Evolutionary conservation across 2,113 vertebrate genomes (phyloP).

Genomic region (Rhinogobius similis): DNA sequence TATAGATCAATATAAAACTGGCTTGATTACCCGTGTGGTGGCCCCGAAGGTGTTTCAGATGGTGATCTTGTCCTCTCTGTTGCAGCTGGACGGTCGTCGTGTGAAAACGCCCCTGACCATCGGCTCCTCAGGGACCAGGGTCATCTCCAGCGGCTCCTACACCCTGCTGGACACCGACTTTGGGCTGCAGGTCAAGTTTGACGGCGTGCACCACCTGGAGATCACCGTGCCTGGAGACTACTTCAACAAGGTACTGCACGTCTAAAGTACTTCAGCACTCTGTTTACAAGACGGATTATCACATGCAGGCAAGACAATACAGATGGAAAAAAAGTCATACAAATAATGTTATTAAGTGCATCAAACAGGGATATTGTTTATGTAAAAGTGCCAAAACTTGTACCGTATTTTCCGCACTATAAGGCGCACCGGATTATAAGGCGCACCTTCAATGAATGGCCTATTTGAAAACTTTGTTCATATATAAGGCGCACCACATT

Average conservation of each 20-base stretch:
- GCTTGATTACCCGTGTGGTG: too few species aligned
- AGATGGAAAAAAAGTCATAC: too few species aligned
- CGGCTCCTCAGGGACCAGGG: conserved; percentile 53
- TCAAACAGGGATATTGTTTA: too few species aligned
- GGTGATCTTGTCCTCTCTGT: neutral
- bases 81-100: conserved; percentile 74
- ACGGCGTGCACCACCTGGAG: conserved; percentile 85
- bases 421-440: too few species aligned
- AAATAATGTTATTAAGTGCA: too few species aligned
- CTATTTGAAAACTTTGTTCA: too few species aligned
- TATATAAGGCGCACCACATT: too few species aligned
- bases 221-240: conserved; percentile 85
- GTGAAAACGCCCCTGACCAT: conserved; percentile 77
- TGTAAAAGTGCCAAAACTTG: too few species aligned
- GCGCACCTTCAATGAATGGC: too few species aligned
- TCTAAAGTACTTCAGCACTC: neutral
- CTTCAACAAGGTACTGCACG: conserved; percentile 81
- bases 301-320: too few species aligned
- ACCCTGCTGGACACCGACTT: conserved; percentile 84
- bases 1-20: too few species aligned
- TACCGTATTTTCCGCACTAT: too few species aligned
- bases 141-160: conserved; percentile 83
- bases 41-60: neutral
- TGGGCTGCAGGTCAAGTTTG: conserved; percentile 85
- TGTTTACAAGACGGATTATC: neutral